Evolutionary conservation across 2,888 invertebrate species (phyloP).

Genomic region (Cephus nigrinus): DNA sequence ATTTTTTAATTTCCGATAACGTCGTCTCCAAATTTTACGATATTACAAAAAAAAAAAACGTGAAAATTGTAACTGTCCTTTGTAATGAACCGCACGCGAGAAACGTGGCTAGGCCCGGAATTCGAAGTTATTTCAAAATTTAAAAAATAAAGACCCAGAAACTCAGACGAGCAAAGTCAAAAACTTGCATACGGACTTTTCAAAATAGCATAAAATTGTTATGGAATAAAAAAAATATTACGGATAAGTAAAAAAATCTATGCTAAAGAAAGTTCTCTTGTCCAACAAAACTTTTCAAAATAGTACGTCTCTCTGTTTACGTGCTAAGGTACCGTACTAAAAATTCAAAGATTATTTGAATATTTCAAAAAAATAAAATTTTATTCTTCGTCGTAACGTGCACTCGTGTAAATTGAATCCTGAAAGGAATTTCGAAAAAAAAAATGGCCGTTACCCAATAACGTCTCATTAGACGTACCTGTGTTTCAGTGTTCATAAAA

Average conservation of each 20-base stretch:
- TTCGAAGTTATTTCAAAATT: background rate
- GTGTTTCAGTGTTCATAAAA: background rate
- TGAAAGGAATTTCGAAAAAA: background rate
- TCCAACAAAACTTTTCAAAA: background rate
- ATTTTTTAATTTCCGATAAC: conserved; percentile 11
- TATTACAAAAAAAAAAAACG: background rate
- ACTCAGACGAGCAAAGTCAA: background rate
- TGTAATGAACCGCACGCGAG: background rate
- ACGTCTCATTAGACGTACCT: background rate
- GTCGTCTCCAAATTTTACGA: conserved; percentile 7
- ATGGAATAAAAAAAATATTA: background rate
- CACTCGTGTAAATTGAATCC: background rate
- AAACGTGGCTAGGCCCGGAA: background rate
- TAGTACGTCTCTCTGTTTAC: background rate
- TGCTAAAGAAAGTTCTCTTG: background rate
- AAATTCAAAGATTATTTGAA: background rate
- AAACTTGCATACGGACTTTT: background rate
- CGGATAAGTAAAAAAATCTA: background rate
- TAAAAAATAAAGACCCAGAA: background rate
- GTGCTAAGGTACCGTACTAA: background rate
- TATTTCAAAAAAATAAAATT: background rate
- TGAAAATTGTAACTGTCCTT: background rate
- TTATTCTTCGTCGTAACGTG: background rate
- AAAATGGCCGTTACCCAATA: background rate
- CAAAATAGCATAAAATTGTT: background rate